Evolutionary conservation across 2,797 vertebrate species (phyloP).

Genomic region (Hemitrygon akajei): DNA sequence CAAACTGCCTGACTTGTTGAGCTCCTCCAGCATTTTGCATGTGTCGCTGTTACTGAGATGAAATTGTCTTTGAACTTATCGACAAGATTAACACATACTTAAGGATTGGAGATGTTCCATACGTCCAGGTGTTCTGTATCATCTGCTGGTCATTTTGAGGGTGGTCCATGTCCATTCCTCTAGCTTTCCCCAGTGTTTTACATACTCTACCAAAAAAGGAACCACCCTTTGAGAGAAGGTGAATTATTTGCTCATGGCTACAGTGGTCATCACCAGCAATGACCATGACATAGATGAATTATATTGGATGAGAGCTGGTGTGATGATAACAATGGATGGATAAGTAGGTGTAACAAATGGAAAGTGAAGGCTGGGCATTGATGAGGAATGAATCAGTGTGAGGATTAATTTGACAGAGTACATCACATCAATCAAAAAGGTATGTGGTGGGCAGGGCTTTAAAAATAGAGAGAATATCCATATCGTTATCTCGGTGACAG

Average conservation of each 20-base stretch:
- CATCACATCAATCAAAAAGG: neutral
- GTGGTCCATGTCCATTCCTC: neutral
- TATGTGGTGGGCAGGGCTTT: neutral
- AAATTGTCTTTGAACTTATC: neutral
- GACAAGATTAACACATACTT: neutral
- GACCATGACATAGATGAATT: neutral
- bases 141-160: neutral
- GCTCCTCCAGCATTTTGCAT: too few relatives aligned
- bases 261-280: neutral
- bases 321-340: neutral
- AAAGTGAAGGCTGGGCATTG: neutral
- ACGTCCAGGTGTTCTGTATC: neutral
- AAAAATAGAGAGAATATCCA: too few relatives aligned
- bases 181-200: neutral
- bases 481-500: too few relatives aligned
- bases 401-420: neutral
- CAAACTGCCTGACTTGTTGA: too few relatives aligned
- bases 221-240: neutral
- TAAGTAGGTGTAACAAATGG: neutral
- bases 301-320: too few relatives aligned
- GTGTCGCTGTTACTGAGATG: too few relatives aligned
- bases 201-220: neutral
- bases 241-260: neutral
- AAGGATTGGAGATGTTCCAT: neutral
- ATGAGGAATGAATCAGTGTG: neutral